Evolutionary conservation across 2,888 invertebrate genomes (phyloP).

Genomic region (Yponomeuta evonymella): DNA sequence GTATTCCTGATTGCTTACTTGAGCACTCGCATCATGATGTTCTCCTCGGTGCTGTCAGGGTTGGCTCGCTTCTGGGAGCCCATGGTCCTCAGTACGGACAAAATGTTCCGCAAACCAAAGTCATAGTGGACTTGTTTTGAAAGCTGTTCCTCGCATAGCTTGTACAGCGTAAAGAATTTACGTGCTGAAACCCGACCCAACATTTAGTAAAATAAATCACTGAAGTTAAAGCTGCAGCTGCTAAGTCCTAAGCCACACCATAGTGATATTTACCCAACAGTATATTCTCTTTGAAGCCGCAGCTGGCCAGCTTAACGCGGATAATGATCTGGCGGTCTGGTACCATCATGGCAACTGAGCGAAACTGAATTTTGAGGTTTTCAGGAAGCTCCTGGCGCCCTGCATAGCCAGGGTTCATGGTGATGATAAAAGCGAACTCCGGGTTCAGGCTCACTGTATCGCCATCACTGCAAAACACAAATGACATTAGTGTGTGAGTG

Average conservation of each 20-base stretch:
- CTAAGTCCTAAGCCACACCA: background rate
- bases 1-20: conserved; percentile 41
- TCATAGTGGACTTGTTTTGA: conserved; percentile 94
- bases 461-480: conserved; percentile 80
- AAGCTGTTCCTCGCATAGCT: conserved; percentile 91
- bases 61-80: conserved; percentile 87
- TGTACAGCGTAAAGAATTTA: conserved; percentile 91
- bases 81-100: conserved; percentile 86
- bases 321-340: conserved; percentile 95
- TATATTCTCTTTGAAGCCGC: conserved; percentile 92
- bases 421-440: conserved; percentile 91
- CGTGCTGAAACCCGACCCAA: conserved; percentile 54
- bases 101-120: conserved; percentile 88
- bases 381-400: conserved; percentile 94
- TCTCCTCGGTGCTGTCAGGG: conserved; percentile 89
- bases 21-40: conserved; percentile 92
- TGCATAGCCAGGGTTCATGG: conserved; percentile 95
- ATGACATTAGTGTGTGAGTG: no score
- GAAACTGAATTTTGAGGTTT: conserved; percentile 92
- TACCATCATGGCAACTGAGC: conserved; percentile 95
- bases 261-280: conserved; percentile 58
- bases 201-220: background rate
- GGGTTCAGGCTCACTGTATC: conserved; percentile 87
- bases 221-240: background rate
- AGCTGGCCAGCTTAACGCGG: conserved; percentile 91